phyloP scores from a whole-genome alignment of 2,113 vertebrate genomes.

The Leptobrachium ailaonicum region DNA sequence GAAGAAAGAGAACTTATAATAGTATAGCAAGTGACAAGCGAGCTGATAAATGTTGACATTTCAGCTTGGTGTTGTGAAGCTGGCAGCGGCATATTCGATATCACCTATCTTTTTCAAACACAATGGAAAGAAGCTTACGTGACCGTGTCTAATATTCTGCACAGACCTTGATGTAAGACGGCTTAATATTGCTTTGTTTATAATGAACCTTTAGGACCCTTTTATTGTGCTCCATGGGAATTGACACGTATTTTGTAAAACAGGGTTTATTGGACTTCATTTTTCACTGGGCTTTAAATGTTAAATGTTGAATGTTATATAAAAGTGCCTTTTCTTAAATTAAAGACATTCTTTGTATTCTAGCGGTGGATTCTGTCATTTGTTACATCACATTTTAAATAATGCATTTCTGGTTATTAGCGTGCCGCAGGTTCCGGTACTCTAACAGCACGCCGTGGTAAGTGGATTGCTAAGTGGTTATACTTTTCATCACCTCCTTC shows the following conservation, averaged over 20 bases:
- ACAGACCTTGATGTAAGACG: not conserved
- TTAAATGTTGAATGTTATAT: constrained; percentile 9
- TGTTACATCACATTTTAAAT: no score
- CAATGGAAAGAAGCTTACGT: constrained; percentile 13
- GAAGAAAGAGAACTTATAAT: constrained; percentile 6
- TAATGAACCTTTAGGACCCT: constrained; percentile 6
- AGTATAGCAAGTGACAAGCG: constrained; percentile 3
- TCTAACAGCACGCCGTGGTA: no score
- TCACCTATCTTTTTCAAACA: not conserved
- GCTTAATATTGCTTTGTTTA: constrained; percentile 14
- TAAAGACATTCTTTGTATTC: constrained; percentile 12
- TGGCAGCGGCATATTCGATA: not conserved
- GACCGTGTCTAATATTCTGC: constrained; percentile 2
- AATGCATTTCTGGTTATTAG: no score
- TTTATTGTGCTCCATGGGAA: constrained; percentile 4
- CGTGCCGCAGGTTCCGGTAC: no score
- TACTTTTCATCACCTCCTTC: no score
- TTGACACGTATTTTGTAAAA: not conserved
- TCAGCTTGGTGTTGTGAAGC: constrained; percentile 4
- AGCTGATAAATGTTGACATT: constrained; percentile 11
- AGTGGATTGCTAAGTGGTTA: no score
- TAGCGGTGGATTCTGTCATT: constrained; percentile 1
- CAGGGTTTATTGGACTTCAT: constrained; percentile 6
- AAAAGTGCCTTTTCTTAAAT: constrained; percentile 4
- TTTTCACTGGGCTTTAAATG: constrained; percentile 7